Evolutionary conservation across 2,888 invertebrate species (phyloP), one percentile per base, ranked within the genome.

Genomic region (Hyalella azteca): DNA sequence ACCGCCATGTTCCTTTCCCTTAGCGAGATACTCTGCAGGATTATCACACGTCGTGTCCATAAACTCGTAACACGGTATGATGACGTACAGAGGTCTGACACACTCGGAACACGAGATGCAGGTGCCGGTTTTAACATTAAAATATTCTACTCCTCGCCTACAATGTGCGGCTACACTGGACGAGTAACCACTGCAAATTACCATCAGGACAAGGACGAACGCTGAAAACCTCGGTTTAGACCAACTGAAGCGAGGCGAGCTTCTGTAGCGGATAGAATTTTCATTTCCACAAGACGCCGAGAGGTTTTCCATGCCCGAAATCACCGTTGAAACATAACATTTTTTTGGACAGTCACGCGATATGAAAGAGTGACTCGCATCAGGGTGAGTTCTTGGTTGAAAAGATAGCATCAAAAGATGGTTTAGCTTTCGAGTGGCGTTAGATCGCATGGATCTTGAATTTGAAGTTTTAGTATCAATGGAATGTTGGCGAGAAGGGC

Each of bases 41-140:
- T 54, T 54, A 13, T 54, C 54, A 29, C 54, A 54, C 26, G 29
- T 29, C 9, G 54, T 54, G 26, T 54, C 54, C 54, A 54, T 54
- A 54, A 54, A 54, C 22, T 54, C 54, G 54, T 54, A 54, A 54
- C 54, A 54, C 5, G 54, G 54, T 11, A 54, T 54, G 22, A 54
- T 54, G 11, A 29, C 26, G 26, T 54, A 54, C 22, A 54, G 29
- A 54, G 54, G 54, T 22, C 54, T n/a, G 26, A 26, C 29, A 29
- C 54, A 54, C 26, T 54, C 54, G 9, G 54, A 54, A 54, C 54
- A 54, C 11, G 54, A 29, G 1, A 54, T 29, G 54, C 54, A 54
- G 26, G 54, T 26, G 26, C 11, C 26, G 0, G 54, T 26, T 9
- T 54, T 19, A 26, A 26, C 29, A 4, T 54, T 29, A 3, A 54